Conservation (phyloP, 1,140 invertebrate species). For the Heliconius nattereri region DNA sequence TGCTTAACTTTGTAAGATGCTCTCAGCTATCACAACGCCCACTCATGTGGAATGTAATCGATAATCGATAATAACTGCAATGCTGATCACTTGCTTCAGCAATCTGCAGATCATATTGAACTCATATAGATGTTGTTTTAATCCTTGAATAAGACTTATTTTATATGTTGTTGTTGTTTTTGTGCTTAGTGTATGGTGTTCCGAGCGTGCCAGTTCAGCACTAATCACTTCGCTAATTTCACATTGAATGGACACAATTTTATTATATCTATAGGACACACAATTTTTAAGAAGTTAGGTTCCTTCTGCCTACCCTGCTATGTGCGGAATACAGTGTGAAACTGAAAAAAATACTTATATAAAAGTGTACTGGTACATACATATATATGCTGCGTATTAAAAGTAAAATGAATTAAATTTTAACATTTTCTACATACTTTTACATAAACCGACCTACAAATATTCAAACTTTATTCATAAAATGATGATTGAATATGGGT, state of each 20-base stretch:
- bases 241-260: no score
- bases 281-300: no score
- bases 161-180: neutral
- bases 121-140: neutral
- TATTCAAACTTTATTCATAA: neutral
- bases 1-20: conserved; percentile 21
- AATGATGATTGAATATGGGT: neutral
- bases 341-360: no score
- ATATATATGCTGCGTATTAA: no score
- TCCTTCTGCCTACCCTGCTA: no score
- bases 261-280: no score
- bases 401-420: neutral
- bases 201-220: no score
- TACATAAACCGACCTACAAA: neutral
- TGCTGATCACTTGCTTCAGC: conserved; percentile 23
- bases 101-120: conserved; percentile 9
- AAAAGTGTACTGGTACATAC: no score
- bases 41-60: conserved; percentile 30
- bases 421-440: neutral
- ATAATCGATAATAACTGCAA: conserved; percentile 35
- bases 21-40: conserved; percentile 35
- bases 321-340: no score
- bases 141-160: neutral
- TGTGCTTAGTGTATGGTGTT: no score
- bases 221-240: no score